Base-by-base conservation (phyloP, 1,140 invertebrate species). In the Drosophila nikananu region DNA sequence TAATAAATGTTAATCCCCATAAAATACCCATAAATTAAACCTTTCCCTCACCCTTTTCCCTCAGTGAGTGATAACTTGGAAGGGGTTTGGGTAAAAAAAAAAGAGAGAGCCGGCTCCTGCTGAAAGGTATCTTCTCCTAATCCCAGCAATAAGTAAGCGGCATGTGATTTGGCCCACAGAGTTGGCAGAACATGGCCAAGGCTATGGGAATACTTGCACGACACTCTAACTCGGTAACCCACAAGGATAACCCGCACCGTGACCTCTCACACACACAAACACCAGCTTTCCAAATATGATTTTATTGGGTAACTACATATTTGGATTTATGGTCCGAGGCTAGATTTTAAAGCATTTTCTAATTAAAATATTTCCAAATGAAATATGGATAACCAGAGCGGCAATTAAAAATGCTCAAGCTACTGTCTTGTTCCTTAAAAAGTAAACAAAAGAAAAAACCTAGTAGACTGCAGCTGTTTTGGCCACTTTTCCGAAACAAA, bases 201-300 rank as follows among this genome's bases (percentile, higher is more conserved):
- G 65, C 78, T 77, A 81, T 64, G 72, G 68, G 80, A 71, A 81
- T 71, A 81, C 65, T 81, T 81, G 65, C 55, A 59, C 63, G 54
- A 80, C 77, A 79, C 75, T 77, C 78, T 70, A 74, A 74, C 71
- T 73, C 46, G 55, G 67, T 60, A 51, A 73, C 46, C 68, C 55
- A 61, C 49, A 71, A 71, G 67, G 67, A 68, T 71, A 71, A 68
- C 67, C 49, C 63, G 65, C 49, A 55, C 23, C 23, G 15, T 44
- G 64, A 71, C 74, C 41, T 66, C 30, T 2, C 19, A 57, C 37
- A 37, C 25, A 65, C 17, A 21, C n/a, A 35, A 19, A 39, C 51
- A 4, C 2, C 1, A 44, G 10, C 25, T 15, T 54, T 0, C 17
- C 37, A 52, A 74, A 61, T 73, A 61, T 74, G 55, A 73, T 74